These are phyloP conservation scores for Craseonycteris thonglongyai DNA, from an alignment of 2,113 vertebrate species.

Conservation along the genomic window DNA sequence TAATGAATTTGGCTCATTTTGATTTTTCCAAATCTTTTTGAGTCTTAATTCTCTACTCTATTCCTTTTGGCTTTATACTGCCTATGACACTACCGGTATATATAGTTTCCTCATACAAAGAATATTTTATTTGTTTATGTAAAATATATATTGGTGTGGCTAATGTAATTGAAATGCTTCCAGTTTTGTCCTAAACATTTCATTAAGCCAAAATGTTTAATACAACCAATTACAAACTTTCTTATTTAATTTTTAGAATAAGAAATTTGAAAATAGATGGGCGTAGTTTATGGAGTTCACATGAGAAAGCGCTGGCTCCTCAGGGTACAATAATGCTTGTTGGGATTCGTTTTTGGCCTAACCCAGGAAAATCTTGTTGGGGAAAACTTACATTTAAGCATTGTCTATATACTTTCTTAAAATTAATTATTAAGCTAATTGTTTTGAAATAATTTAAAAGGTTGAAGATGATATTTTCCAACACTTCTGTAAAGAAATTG, in stretches of 20 bases:
- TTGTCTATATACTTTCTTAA: not conserved
- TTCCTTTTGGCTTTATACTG: not conserved
- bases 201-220: not conserved
- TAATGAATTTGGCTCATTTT: conserved; percentile 1
- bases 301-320: not conserved
- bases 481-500: conserved; percentile 92
- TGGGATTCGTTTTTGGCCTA: not conserved
- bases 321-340: not conserved
- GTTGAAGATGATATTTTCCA: conserved; percentile 90
- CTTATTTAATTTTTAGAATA: not conserved
- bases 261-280: not conserved
- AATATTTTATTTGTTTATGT: not conserved
- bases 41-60: not conserved
- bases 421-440: conserved; percentile 11
- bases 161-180: not conserved
- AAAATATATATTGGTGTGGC: not conserved
- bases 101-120: not conserved
- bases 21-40: not conserved
- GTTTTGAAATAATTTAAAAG: conserved; percentile 75
- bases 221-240: not conserved
- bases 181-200: not conserved
- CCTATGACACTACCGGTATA: not conserved
- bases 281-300: not conserved
- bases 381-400: conserved; percentile 12
- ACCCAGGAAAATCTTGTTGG: not conserved